Base-by-base conservation (phyloP, 2,888 invertebrate genomes). In the Sepioteuthis lessoniana region DNA sequence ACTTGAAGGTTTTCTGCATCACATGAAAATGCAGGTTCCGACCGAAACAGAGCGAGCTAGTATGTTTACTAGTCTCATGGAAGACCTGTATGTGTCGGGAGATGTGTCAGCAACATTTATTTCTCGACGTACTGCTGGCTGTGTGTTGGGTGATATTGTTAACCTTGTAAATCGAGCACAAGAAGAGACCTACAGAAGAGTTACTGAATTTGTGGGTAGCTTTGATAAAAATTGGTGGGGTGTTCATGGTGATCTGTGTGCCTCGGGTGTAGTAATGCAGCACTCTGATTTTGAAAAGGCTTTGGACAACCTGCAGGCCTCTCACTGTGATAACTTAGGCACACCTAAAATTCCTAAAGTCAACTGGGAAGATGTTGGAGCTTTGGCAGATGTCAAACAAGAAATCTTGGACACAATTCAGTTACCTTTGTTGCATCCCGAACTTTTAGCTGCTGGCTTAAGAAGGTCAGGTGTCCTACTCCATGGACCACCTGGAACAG, bases 291-390 rank as follows among this genome's bases (percentile, higher is more conserved):
- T 97, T 96, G 96, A 96, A 96, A 94, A 94, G 98, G 97, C 98
- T 97, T 98, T 98, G 96, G 97, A 97, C 93, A 97, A 98, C 94
- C 98, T 98, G 96, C 98, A 98, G 94, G 95, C 97, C 46, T 96
- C 97, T 19, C 97, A 97, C 94, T 97, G 97, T 47, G 97, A 97
- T 96, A 98, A 98, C 96, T 98, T 99, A 95, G 99, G 99, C 90
- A 98, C 98, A 0, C 99, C 99, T 0, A 98, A 98, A 97, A 98
- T 99, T 94, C 99, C 99, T 0, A 98, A 98, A 97, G 99, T 99
- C 0, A 98, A 98, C 95, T 99, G 99, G 99, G 98, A 98, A 94
- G 99, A 99, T 97, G 98, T 99, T 94, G 99, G 99, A 13, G 99
- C 99, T 0, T 97, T 99, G 94, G 98, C 98, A 16, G 98, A 98